Evolutionary conservation across 2,888 invertebrate species (phyloP), one percentile per base, ranked within the genome.

Genomic region (Macrosiphum euphorbiae): DNA sequence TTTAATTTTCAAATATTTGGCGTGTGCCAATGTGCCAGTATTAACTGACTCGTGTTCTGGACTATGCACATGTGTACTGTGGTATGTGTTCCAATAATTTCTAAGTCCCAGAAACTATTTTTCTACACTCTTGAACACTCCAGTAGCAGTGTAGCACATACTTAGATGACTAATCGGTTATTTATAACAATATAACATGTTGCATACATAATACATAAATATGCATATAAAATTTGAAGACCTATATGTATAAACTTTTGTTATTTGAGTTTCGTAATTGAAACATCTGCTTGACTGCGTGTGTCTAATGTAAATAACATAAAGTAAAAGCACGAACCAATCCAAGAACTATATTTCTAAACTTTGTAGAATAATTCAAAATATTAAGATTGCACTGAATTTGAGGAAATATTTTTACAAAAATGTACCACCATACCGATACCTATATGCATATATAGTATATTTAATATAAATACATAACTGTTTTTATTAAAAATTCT

Each of bases 401-500:
- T 35, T 78, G 20, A 78, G 35, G 78, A 35, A 35, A 78, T 2
- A 78, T 78, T 35, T 85, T 8, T 85, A 44, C 26, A 44, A 44
- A 85, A 24, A 47, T 47, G 11, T 44, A 47, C 11, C 28, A 85
- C 26, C 44, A 44, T 5, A 10, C 11, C 3, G 8, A 44, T 28
- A 28, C 26, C 11, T 28, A 44, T 20, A 58, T 41, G 41, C 20
- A 20, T 8, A 35, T 44, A 44, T 44, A 24, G 5, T 10, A 28
- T 50, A 50, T 87, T 50, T 87, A 50, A 87, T 50, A 85, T 44
- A 26, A 0, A 10, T 52, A 55, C 10, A 35, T 52, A 55, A 55
- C 55, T 52, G 41, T 88, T 88, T 35, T 88, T n/a, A 47, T 88
- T 52, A 88, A 26, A 52, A 52, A 88, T 88, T 88, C n/a, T 35